phyloP scores from a whole-genome alignment of 2,797 vertebrate genomes.

The Amniataba percoides region DNA sequence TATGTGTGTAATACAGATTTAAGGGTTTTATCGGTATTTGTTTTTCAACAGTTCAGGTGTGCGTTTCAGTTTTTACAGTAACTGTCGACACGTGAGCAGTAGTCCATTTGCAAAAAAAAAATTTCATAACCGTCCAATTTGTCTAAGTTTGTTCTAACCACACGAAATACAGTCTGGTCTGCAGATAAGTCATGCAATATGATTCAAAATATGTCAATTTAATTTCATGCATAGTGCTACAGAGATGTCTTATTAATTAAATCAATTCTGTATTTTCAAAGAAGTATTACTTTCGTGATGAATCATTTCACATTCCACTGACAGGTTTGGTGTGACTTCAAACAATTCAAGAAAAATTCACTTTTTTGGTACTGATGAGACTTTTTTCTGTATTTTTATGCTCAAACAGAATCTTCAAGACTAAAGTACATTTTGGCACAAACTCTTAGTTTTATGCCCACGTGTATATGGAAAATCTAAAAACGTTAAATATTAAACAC shows the following conservation, averaged over 20 bases:
- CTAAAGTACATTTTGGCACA: not conserved
- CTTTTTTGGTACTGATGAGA: not conserved
- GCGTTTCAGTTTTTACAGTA: too few species aligned
- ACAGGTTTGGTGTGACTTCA: not conserved
- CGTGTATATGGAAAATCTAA: not conserved
- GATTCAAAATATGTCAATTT: not conserved
- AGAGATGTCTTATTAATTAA: not conserved
- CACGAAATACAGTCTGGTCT: not conserved
- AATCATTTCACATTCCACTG: not conserved
- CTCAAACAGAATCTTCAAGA: not conserved
- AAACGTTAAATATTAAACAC: constrained; percentile 35
- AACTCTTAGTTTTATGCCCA: not conserved
- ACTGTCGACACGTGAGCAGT: not conserved
- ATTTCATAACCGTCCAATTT: not conserved
- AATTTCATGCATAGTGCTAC: not conserved
- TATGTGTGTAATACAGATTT: not conserved
- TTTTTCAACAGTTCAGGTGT: not conserved
- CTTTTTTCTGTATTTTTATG: not conserved
- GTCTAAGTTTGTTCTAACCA: not conserved
- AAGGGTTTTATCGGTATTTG: not conserved
- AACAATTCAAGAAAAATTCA: not conserved
- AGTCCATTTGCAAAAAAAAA: not conserved
- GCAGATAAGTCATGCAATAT: not conserved
- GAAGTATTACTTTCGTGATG: not conserved
- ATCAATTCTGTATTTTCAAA: not conserved